phyloP scores from a whole-genome alignment of 2,113 vertebrate species.

The Fulmarus glacialis region DNA sequence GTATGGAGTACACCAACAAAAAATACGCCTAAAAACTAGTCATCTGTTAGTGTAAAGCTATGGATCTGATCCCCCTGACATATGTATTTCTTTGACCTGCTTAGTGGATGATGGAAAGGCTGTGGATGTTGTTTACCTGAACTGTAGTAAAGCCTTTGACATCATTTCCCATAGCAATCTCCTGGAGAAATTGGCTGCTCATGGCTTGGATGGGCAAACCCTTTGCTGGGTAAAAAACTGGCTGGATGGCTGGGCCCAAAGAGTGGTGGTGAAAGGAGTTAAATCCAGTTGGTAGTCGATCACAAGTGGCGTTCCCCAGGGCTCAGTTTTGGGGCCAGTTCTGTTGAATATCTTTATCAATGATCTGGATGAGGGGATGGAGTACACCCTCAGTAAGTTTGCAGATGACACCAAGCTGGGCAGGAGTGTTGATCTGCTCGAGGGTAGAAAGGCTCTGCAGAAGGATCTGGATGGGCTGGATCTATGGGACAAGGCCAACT shows the following conservation, averaged over 20 bases:
- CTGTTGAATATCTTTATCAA: background rate
- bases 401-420: background rate
- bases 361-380: background rate
- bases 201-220: background rate
- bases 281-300: background rate
- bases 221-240: background rate
- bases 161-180: background rate
- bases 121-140: no score
- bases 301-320: no score
- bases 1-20: background rate
- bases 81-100: background rate
- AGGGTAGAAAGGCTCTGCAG: background rate
- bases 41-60: background rate
- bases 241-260: background rate
- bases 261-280: background rate
- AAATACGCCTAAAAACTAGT: background rate
- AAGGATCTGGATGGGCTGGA: background rate
- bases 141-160: background rate
- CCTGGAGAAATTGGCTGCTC: background rate
- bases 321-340: background rate
- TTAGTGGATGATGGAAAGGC: background rate
- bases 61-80: background rate
- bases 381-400: background rate
- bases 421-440: background rate
- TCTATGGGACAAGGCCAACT: rapidly evolving